Evolutionary conservation across 2,113 vertebrate species (phyloP).

Genomic region (Burhinus oedicnemus): DNA sequence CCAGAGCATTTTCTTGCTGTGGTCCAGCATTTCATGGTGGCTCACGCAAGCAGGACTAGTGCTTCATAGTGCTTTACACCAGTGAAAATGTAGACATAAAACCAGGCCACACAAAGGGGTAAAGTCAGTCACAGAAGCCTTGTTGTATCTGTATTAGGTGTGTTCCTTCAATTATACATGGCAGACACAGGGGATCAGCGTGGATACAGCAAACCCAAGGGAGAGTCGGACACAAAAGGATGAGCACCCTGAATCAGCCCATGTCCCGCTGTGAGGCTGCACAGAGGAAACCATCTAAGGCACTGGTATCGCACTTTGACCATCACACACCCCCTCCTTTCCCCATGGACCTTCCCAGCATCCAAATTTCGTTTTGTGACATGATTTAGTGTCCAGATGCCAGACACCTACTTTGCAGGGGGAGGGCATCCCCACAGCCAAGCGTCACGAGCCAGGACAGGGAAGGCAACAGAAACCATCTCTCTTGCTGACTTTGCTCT

Average conservation of each 20-base stretch:
- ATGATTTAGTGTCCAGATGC: background rate
- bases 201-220: background rate
- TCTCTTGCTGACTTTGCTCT: background rate
- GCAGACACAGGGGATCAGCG: rapidly evolving
- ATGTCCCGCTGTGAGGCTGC: rapidly evolving
- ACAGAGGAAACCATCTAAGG: background rate
- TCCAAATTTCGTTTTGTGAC: background rate
- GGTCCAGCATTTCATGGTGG: background rate
- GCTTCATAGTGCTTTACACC: background rate
- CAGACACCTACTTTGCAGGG: background rate
- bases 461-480: background rate
- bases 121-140: background rate
- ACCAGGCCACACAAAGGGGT: background rate
- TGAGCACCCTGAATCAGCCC: background rate
- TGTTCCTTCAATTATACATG: background rate
- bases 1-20: background rate
- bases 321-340: background rate
- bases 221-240: background rate
- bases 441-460: background rate
- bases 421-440: background rate
- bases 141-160: rapidly evolving
- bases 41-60: background rate
- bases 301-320: background rate
- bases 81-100: background rate
- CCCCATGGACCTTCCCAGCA: background rate